Percentiles rank a stretch among this genome's conserved stretches.
Evolutionary conservation across 2,888 invertebrate genomes (phyloP).

Genomic region (Calameuta pallipes): DNA sequence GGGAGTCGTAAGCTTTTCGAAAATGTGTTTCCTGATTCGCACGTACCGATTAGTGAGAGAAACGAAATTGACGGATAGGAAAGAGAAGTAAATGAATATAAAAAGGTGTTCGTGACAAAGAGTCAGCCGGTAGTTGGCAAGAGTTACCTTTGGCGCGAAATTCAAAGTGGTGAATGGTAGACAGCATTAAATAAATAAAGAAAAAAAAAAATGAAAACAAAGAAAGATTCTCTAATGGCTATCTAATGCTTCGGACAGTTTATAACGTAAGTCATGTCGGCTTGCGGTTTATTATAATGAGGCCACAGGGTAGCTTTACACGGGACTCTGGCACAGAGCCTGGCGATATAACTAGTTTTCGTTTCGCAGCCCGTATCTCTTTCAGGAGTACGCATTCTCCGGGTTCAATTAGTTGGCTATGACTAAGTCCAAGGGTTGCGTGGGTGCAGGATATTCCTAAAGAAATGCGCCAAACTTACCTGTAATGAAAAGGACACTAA

Average conservation of each 20-base stretch:
- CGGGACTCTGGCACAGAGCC: constrained; percentile 51
- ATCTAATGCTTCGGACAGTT: constrained; percentile 36
- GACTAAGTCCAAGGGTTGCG: not conserved
- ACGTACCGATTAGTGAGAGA: not conserved
- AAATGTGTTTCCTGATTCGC: not conserved
- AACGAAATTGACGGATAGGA: not conserved
- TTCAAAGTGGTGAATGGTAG: not conserved
- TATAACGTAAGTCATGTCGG: constrained; percentile 33
- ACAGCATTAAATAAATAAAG: not conserved
- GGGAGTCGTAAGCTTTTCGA: not conserved
- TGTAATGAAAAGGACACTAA: not conserved
- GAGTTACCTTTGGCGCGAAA: not conserved
- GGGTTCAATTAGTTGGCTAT: not conserved
- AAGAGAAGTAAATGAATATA: not conserved
- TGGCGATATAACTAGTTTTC: constrained; percentile 39
- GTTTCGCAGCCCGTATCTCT: constrained; percentile 16
- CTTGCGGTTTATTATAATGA: constrained; percentile 51
- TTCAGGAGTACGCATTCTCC: not conserved
- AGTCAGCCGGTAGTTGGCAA: not conserved
- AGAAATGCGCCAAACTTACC: not conserved
- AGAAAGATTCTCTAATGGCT: constrained; percentile 25
- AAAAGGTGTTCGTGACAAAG: not conserved
- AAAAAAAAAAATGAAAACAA: not conserved
- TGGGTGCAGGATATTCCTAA: not conserved
- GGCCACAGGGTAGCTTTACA: constrained; percentile 46